A percentile compares a stretch with the other conserved stretches of the same genome.
Evolutionary conservation across 1,140 invertebrate species (phyloP).

Genomic region (Lordiphosa mommai): DNA sequence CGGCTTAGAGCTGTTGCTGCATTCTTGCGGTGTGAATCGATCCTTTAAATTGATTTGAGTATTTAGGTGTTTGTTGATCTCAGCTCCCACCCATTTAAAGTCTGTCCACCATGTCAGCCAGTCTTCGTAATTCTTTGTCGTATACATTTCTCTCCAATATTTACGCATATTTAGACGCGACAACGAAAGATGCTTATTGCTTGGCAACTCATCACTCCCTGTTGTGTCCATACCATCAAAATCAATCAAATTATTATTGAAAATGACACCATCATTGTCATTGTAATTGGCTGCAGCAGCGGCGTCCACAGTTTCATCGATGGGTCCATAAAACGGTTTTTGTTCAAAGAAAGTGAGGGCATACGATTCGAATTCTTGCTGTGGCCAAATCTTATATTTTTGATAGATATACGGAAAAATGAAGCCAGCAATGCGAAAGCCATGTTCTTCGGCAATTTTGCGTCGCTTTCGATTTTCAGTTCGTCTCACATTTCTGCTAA

Average conservation of each 20-base stretch:
- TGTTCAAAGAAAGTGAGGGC: conserved; percentile 54
- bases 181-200: too few species aligned
- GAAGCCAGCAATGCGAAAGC: conserved; percentile 33
- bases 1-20: not conserved
- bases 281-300: not conserved
- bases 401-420: conserved; percentile 32
- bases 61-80: conserved; percentile 35
- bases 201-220: not conserved
- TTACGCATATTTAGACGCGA: not conserved
- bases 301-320: conserved; percentile 7
- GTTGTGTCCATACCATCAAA: not conserved
- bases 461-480: conserved; percentile 10
- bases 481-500: not conserved
- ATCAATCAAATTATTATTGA: conserved; percentile 25
- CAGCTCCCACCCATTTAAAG: conserved; percentile 50
- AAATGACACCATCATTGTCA: conserved; percentile 4
- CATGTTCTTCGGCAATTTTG: not conserved
- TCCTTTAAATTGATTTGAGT: conserved; percentile 17
- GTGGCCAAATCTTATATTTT: conserved; percentile 6
- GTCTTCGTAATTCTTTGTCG: conserved; percentile 28
- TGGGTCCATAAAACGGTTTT: conserved; percentile 41
- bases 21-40: conserved; percentile 6
- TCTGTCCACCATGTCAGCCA: conserved; percentile 45
- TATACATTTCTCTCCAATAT: conserved; percentile 28
- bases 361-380: conserved; percentile 35